phyloP scores from a whole-genome alignment of 2,797 vertebrate species.

The Eulemur mongoz region DNA sequence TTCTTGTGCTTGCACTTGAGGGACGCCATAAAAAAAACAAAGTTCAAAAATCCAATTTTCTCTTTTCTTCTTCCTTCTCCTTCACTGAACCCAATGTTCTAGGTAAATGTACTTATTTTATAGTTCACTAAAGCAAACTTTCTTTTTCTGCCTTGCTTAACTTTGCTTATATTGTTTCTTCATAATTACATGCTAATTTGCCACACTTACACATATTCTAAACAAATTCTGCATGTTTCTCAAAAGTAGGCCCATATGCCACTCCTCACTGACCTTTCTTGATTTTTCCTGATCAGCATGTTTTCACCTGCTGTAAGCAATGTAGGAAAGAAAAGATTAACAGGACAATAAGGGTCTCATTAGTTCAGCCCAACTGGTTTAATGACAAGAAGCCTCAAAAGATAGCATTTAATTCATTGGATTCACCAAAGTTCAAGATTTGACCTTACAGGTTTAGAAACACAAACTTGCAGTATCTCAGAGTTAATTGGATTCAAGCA shows the following conservation, averaged over 20 bases:
- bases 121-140: background rate
- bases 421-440: slow-evolving; percentile 7
- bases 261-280: background rate
- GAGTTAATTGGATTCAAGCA: slow-evolving; percentile 13
- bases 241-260: background rate
- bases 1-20: background rate
- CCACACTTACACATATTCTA: background rate
- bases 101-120: background rate
- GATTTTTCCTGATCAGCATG: background rate
- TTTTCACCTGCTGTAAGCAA: background rate
- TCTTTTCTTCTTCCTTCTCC: background rate
- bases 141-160: background rate
- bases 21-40: background rate
- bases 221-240: background rate
- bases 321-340: background rate
- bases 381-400: slow-evolving; percentile 22
- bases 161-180: background rate
- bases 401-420: background rate
- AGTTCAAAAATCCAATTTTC: background rate
- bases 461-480: background rate
- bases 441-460: slow-evolving; percentile 35
- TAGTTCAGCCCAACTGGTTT: background rate
- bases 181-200: background rate
- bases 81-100: background rate
- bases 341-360: background rate